A percentile compares a stretch with the other conserved stretches of the same genome.
phyloP scores from a whole-genome alignment of 2,888 invertebrate genomes.

The Tipula helvola region DNA sequence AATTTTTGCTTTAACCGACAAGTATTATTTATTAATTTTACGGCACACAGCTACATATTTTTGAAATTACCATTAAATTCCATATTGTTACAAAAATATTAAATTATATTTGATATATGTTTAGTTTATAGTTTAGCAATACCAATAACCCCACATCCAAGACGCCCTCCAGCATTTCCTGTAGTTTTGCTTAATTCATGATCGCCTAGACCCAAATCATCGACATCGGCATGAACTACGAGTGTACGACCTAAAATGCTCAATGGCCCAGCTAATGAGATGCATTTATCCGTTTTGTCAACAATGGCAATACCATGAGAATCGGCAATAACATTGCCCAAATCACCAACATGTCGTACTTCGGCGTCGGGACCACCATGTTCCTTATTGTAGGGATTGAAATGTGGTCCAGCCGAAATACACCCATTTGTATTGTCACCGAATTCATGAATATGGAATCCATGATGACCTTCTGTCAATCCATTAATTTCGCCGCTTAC shows the following conservation, averaged over 20 bases:
- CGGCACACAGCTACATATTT: not conserved
- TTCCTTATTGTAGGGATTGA: slow-evolving; percentile 68
- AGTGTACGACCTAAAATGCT: slow-evolving; percentile 75
- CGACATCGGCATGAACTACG: slow-evolving; percentile 85
- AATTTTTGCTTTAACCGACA: not conserved
- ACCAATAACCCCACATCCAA: slow-evolving; percentile 36
- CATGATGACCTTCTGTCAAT: slow-evolving; percentile 52
- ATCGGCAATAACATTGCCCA: slow-evolving; percentile 68
- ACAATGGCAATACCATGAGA: slow-evolving; percentile 52
- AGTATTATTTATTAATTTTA: not conserved
- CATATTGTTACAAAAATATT: not conserved
- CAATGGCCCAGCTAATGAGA: slow-evolving; percentile 55
- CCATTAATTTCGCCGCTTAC: slow-evolving; percentile 76
- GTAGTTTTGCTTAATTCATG: slow-evolving; percentile 87
- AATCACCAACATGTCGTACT: slow-evolving; percentile 77
- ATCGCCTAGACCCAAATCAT: slow-evolving; percentile 87
- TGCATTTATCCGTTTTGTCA: slow-evolving; percentile 46
- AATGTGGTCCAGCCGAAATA: slow-evolving; percentile 89
- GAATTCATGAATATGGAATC: slow-evolving; percentile 90
- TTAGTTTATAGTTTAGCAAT: slow-evolving; percentile 26
- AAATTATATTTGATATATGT: not conserved
- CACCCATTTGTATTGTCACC: slow-evolving; percentile 94
- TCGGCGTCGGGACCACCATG: slow-evolving; percentile 70
- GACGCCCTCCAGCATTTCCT: slow-evolving; percentile 85
- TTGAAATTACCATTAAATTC: not conserved